Base-by-base conservation (phyloP, 2,113 vertebrate genomes). In the Apeltes quadracus region DNA sequence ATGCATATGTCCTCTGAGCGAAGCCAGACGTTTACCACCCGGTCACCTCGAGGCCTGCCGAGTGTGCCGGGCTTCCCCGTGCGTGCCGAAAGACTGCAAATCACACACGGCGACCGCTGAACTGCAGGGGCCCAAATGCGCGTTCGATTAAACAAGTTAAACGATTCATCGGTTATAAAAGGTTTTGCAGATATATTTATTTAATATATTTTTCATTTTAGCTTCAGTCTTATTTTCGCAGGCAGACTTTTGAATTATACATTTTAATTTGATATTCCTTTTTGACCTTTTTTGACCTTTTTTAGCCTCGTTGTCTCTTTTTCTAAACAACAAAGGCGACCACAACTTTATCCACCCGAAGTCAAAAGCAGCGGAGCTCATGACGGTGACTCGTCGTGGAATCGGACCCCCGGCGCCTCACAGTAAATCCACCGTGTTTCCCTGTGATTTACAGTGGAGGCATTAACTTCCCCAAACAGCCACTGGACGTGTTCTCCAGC, bases 391-490 rank as follows among this genome's bases (percentile, higher is more conserved):
- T 59, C 77, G 78, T 69, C 11, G 11, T 59, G 43, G 51, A 65
- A 65, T 59, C 43, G 34, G 54, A 54, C 62, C 38, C 51, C 3
- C 18, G n/a, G n/a, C n/a, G n/a, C n/a, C n/a, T n/a, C n/a, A n/a
- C n/a, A n/a, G n/a, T n/a, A n/a, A 76, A 66, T 78, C 65, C 59
- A 68, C 16, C 44, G 20, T n/a, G n/a, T 68, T 54, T 70, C 39
- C 65, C 34, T 69, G 64, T 78, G 73, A 84, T 77, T 80, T 78
- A 78, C 64, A 22, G 54, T 67, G 64, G 70, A 82, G 75, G 53
- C 63, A 61, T 59, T 77, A 53, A 68, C 61, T 76, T 68, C 63
- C 78, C 34, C 29, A 72, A 67, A 68, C 46, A 48, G 18, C 51
- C 29, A 22, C 55, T 57, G 53, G 38, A 70, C 57, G 48, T 59